phyloP scores from a whole-genome alignment of 2,113 vertebrate genomes.

The Plectropomus leopardus region DNA sequence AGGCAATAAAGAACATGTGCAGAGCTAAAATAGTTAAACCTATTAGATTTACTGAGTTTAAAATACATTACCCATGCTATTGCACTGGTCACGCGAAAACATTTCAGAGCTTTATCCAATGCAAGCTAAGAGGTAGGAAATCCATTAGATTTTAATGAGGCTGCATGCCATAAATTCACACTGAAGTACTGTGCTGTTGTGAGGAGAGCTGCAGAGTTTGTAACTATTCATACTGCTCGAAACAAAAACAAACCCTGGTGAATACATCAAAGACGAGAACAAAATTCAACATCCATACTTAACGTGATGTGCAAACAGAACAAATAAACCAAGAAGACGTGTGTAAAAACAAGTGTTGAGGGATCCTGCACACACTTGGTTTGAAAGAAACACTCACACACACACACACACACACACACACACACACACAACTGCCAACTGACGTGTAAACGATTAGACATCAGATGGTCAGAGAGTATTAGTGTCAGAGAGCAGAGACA shows the following conservation, averaged over 20 bases:
- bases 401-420: background rate
- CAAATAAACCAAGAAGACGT: background rate
- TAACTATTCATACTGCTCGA: background rate
- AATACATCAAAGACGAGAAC: background rate
- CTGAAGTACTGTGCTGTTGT: background rate
- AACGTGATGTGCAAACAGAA: conserved; percentile 1
- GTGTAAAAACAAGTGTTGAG: background rate
- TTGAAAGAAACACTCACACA: background rate
- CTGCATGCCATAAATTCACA: conserved; percentile 11
- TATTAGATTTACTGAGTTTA: background rate
- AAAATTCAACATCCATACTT: background rate
- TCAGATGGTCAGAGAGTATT: conserved; percentile 32
- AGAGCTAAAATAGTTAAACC: background rate
- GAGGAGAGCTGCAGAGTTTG: background rate
- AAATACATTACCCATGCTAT: no score
- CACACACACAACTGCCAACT: background rate
- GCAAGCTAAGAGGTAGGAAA: conserved; percentile 11
- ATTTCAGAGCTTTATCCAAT: background rate
- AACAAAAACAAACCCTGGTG: background rate
- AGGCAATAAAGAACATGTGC: background rate
- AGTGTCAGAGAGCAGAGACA: conserved; percentile 11
- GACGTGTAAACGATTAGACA: conserved; percentile 25
- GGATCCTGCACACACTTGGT: background rate
- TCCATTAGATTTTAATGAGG: conserved; percentile 34
- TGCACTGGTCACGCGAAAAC: background rate